phyloP scores from a whole-genome alignment of 2,888 invertebrate genomes.

The Megaustenia siamemsis region DNA sequence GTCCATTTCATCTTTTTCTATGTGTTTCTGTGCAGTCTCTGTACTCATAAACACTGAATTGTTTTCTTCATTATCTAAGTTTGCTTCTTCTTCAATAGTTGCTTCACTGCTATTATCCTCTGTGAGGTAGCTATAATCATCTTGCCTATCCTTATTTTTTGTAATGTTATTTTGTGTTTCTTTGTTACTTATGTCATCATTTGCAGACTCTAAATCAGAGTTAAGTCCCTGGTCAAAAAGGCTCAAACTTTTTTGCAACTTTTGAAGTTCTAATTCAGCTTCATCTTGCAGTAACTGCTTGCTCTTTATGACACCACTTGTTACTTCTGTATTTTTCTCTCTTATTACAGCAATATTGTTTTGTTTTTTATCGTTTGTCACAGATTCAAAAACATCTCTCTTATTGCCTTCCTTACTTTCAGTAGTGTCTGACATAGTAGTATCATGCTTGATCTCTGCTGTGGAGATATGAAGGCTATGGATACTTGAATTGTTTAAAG shows the following conservation, averaged over 20 bases:
- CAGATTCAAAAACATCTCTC: conserved; percentile 34
- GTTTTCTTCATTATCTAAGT: conserved; percentile 41
- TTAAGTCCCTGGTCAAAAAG: conserved; percentile 56
- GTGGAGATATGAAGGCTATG: background rate
- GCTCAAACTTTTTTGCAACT: conserved; percentile 58
- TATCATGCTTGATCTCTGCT: background rate
- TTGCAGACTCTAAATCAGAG: background rate
- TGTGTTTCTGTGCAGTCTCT: background rate
- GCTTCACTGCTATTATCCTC: background rate
- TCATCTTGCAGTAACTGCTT: conserved; percentile 7
- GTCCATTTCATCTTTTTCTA: conserved; percentile 48
- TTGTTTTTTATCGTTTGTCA: conserved; percentile 28
- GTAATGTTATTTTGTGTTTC: background rate
- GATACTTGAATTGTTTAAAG: background rate
- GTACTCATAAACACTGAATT: background rate
- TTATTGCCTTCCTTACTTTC: conserved; percentile 13
- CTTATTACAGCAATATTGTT: background rate
- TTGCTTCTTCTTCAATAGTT: conserved; percentile 9
- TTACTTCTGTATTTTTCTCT: background rate
- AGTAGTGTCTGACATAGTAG: background rate
- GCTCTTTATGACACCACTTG: background rate
- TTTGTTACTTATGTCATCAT: background rate
- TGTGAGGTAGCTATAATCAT: no score
- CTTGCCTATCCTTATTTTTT: background rate
- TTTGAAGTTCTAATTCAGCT: conserved; percentile 54